Percentiles rank a stretch among this genome's conserved stretches.
These are phyloP conservation scores for Lysandra bellargus DNA, from an alignment of 2,888 invertebrate species.

Conservation along the genomic window DNA sequence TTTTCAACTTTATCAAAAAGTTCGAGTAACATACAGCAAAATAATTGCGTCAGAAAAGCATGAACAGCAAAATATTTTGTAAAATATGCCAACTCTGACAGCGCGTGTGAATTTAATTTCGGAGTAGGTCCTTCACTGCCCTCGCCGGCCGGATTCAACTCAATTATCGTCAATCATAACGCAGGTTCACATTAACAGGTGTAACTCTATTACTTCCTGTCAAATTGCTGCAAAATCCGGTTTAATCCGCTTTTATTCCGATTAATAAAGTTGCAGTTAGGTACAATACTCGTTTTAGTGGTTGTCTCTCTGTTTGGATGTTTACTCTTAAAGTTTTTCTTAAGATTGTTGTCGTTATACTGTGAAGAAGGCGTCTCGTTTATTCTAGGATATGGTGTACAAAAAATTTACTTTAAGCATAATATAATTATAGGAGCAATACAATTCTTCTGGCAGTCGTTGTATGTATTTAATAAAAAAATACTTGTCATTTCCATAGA, in stretches of 20 bases:
- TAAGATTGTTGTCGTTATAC: slow-evolving; percentile 2
- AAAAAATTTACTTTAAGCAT: not conserved
- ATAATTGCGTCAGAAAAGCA: too few relatives aligned
- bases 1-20: too few relatives aligned
- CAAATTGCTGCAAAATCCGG: not conserved
- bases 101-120: not conserved
- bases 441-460: too few relatives aligned
- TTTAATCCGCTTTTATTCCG: not conserved
- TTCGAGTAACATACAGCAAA: too few relatives aligned
- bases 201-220: slow-evolving; percentile 6
- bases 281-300: not conserved
- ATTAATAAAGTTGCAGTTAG: not conserved
- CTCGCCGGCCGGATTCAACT: not conserved
- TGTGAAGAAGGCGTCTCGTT: not conserved
- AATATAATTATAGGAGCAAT: too few relatives aligned
- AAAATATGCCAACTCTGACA: not conserved
- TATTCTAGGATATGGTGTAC: not conserved
- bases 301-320: not conserved
- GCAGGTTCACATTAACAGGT: slow-evolving; percentile 4
- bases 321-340: not conserved
- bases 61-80: not conserved
- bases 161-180: not conserved
- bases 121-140: not conserved
- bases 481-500: too few relatives aligned
- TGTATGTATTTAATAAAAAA: too few relatives aligned